These are phyloP conservation scores for Podargus strigoides DNA, from an alignment of 2,797 vertebrate species.

Conservation along the genomic window DNA sequence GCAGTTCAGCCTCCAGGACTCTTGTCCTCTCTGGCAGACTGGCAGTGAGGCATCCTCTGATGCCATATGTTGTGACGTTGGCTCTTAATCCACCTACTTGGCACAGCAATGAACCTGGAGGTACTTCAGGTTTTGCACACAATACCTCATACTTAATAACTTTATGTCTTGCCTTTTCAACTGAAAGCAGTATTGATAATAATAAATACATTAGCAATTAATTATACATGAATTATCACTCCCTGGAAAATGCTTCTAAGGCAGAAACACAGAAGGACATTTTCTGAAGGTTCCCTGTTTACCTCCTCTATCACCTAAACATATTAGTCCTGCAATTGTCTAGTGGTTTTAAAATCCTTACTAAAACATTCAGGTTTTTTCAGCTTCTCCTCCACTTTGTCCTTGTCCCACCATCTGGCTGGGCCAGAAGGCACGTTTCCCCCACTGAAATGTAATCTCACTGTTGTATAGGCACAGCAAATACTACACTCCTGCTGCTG, in stretches of 20 bases:
- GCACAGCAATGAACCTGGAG: not conserved
- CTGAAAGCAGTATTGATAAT: constrained; percentile 21
- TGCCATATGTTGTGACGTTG: not conserved
- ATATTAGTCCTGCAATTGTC: not conserved
- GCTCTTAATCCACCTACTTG: not conserved
- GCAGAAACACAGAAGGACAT: not conserved
- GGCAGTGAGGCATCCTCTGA: not conserved
- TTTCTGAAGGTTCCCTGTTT: not conserved
- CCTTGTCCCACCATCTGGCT: not conserved
- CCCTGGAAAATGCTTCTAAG: not conserved
- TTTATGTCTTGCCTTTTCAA: not conserved
- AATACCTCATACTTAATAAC: not conserved
- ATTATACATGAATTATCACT: not conserved
- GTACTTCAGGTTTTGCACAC: not conserved
- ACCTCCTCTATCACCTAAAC: not conserved
- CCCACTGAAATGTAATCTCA: not conserved
- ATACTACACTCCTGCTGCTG: not conserved
- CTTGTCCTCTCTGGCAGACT: not conserved
- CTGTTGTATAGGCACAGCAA: not conserved
- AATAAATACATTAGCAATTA: constrained; percentile 5
- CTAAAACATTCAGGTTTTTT: not conserved
- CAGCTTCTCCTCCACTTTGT: not conserved
- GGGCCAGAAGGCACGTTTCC: not conserved
- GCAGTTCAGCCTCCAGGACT: not conserved
- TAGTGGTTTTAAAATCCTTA: not conserved